Evolutionary conservation across 2,888 invertebrate species (phyloP).

Genomic region (Physocephala rufipes): DNA sequence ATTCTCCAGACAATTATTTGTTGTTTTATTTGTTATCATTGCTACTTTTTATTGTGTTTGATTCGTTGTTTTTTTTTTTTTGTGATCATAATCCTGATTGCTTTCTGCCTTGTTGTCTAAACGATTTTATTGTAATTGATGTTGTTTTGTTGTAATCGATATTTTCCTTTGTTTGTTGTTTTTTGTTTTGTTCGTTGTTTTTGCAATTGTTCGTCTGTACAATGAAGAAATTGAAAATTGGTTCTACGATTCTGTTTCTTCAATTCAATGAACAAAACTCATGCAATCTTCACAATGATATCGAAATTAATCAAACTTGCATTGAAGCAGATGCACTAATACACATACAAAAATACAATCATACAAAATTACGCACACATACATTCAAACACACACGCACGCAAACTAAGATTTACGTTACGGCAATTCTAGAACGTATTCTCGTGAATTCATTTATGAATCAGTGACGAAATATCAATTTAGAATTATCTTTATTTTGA

Average conservation of each 20-base stretch:
- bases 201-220: slow-evolving; percentile 18
- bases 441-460: no score
- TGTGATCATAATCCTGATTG: no score
- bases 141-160: slow-evolving; percentile 17
- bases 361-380: no score
- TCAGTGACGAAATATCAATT: slow-evolving; percentile 10
- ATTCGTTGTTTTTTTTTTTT: no score
- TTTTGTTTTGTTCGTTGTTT: slow-evolving; percentile 29
- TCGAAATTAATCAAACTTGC: slow-evolving; percentile 23
- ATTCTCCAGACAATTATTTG: not conserved
- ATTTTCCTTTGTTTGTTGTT: not conserved
- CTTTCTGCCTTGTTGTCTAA: no score
- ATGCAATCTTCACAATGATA: slow-evolving; percentile 8
- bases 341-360: no score
- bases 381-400: not conserved
- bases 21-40: no score
- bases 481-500: no score
- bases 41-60: no score
- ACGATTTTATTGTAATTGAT: no score
- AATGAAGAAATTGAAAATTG: slow-evolving; percentile 9
- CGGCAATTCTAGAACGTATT: no score
- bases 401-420: not conserved
- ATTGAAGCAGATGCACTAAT: slow-evolving; percentile 34
- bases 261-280: not conserved
- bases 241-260: not conserved